Evolutionary conservation across 2,797 vertebrate genomes (phyloP), one percentile per base, ranked within the genome.

Genomic region (Falco biarmicus): DNA sequence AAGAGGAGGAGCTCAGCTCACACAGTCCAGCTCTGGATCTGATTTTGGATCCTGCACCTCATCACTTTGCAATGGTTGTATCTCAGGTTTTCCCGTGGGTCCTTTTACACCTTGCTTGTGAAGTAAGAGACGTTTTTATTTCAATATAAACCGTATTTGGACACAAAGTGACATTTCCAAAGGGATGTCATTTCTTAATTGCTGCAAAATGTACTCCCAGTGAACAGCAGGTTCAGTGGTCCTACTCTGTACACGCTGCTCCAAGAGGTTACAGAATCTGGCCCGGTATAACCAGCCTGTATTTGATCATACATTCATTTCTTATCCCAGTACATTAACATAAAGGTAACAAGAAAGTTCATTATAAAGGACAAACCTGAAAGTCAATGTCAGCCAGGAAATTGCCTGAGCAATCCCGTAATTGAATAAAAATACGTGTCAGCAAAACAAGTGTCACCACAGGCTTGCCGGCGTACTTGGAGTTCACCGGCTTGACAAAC

Each of bases 311-410:
- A 63, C 13, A 59, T 78, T 84, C 54, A 60, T 57, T 83, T 53
- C 56, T 70, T 77, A 73, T 39, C 70, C 50, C 14, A n/a, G 22
- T 9, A 84, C n/a, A 93, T 91, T 92, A 96, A 63, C 83, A 92
- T 75, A 59, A 92, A 86, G 37, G 75, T 85, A 87, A 84, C 64
- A 80, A 70, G 91, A 59, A 90, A 89, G 84, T 84, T 95, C 81
- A 78, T 94, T 73, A 92, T 6, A 74, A 95, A 95, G 93, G 91
- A 84, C 76, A 82, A 94, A 79, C 68, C 43, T 54, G 22, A 60
- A 87, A 93, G 92, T 48, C 86, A 81, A 15, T 57, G 61, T n/a
- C 59, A 69, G 32, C 61, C 47, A 89, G 85, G 86, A 87, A 84
- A 84, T n/a, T 60, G 76, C n/a, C 19, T 61, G 53, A 92, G 88